Base-by-base conservation (phyloP, 2,888 invertebrate species). In the Ophraella communa region DNA sequence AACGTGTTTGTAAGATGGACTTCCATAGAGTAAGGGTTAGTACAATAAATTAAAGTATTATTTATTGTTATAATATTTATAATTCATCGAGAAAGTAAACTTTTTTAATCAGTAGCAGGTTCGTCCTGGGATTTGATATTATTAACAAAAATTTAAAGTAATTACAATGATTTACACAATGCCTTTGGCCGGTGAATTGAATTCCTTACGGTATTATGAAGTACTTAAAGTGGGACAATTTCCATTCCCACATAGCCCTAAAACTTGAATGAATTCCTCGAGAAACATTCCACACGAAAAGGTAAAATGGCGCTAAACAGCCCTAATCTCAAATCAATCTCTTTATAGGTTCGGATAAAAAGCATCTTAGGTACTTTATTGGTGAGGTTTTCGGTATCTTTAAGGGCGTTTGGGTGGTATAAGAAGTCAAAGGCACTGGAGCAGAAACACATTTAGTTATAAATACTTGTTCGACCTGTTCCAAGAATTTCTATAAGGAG, bases 391-490 rank as follows among this genome's bases (percentile, higher is more conserved):
- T 68, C 68, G 68, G 68, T 64, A 66, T 68, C 58, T 68, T 55
- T 62, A 66, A 67, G 69, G 69, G 67, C 66, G 67, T 69, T 66
- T 61, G 67, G 69, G 67, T 66, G 67, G 69, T 54, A 65, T 56
- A 52, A 68, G 62, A 66, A 65, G 70, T 70, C 70, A 70, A 66
- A 66, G 64, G 64, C 69, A 67, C 33, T 27, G 65, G 55, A 64
- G 68, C 64, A 66, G 65, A 68, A 70, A 66, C 67, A 64, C 66
- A 69, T 67, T 69, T 68, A 63, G 63, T 44, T 63, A 63, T 66
- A 68, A 66, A 68, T 62, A 66, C 62, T 60, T 64, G 60, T 65
- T 67, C 66, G 66, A 70, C 67, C 70, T 70, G 67, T 70, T 70
- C 70, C 44, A 23, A 64, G 70, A 68, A 57, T 65, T 62, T 60